These are phyloP conservation scores for Charaxes varanes DNA, from an alignment of 1,140 invertebrate genomes.

Conservation along the genomic window DNA sequence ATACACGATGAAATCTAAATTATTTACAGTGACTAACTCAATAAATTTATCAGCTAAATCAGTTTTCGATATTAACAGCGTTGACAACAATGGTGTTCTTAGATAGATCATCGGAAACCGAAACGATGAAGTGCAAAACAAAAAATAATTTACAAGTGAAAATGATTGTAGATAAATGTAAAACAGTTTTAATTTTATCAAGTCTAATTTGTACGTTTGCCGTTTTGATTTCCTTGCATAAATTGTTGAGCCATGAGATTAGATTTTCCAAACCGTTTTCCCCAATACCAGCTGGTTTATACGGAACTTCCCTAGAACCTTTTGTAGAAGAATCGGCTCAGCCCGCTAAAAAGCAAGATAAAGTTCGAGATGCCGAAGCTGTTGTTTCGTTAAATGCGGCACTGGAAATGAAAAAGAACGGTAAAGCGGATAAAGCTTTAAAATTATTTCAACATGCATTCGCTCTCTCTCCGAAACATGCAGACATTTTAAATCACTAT, in stretches of 20 bases:
- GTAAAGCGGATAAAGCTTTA: slow-evolving; percentile 89
- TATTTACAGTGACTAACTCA: slow-evolving; percentile 29
- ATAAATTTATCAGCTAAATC: slow-evolving; percentile 34
- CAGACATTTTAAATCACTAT: slow-evolving; percentile 93
- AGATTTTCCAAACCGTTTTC: slow-evolving; percentile 57
- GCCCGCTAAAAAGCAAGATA: slow-evolving; percentile 30
- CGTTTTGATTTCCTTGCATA: slow-evolving; percentile 55
- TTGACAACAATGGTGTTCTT: slow-evolving; percentile 57
- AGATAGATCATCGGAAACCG: slow-evolving; percentile 39
- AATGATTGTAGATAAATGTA: slow-evolving; percentile 58
- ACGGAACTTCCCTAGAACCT: slow-evolving; percentile 53
- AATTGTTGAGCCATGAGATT: slow-evolving; percentile 50
- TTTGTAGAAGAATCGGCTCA: slow-evolving; percentile 37
- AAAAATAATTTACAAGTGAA: slow-evolving; percentile 38
- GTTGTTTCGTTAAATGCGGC: slow-evolving; percentile 88
- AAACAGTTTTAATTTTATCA: slow-evolving; percentile 58
- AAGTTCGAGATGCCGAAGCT: slow-evolving; percentile 80
- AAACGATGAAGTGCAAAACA: slow-evolving; percentile 47
- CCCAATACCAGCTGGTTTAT: slow-evolving; percentile 57
- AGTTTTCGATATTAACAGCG: slow-evolving; percentile 22
- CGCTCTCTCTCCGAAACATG: slow-evolving; percentile 91
- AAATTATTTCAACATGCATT: slow-evolving; percentile 94
- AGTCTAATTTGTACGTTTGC: slow-evolving; percentile 58
- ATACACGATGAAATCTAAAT: slow-evolving; percentile 57
- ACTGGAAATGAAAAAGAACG: slow-evolving; percentile 85